Base-by-base conservation (phyloP, 2,888 invertebrate genomes). In the Brachyptera risi region DNA sequence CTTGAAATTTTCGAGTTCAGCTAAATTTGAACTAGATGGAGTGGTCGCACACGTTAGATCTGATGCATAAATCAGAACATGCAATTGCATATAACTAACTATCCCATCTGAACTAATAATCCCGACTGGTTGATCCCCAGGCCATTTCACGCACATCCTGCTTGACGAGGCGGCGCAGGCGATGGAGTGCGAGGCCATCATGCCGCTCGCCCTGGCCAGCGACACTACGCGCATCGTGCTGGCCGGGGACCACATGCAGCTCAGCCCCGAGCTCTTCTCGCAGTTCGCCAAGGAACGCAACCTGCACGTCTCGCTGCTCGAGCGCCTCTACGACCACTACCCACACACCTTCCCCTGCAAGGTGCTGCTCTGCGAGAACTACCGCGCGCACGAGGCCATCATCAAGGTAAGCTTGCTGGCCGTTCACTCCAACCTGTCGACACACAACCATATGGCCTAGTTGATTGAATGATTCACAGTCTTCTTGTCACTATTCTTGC, bases 131-230 rank as follows among this genome's bases (percentile, higher is more conserved):
- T n/a, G n/a, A n/a, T 35, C 4, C 23, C 1, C 65, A 80, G 80
- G 81, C 42, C 80, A 81, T 67, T 88, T 91, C 70, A 89, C 88
- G 0, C 92, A 92, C 74, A 89, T 92, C 65, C 80, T 92, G 60
- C 78, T 92, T 56, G 92, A 92, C 73, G 92, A 92, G 77, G 92
- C 92, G 0, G 92, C 92, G 0, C 92, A 92, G 72, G 90, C 90
- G 0, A 84, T 91, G 79, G 92, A 92, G 74, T 88, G 88, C 75
- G 92, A 92, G 74, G 88, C 89, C 0, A 82, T 92, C 13, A 88
- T 89, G 75, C 90, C 92, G 0, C 71, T 92, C 59, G 85, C 88
- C 0, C 71, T 91, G 61, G 90, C 90, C 2, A 85, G 83, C 63
- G 80, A 81, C 56, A 78, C 79, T 11, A 92, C 91, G 0, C 79